These are phyloP conservation scores for Falcunculus frontatus DNA, from an alignment of 2,113 vertebrate species.

Conservation along the genomic window DNA sequence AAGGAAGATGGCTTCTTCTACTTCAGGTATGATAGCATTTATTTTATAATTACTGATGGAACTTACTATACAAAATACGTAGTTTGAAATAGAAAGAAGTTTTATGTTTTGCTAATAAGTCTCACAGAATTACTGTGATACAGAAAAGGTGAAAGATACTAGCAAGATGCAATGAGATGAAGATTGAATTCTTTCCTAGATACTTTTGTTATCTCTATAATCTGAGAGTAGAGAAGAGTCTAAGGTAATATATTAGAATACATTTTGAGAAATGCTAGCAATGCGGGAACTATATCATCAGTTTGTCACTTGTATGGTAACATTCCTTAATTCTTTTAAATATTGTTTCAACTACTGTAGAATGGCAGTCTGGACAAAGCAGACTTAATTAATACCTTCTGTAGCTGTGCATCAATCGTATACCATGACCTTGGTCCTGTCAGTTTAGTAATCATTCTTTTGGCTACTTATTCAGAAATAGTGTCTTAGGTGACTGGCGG, in stretches of 20 bases:
- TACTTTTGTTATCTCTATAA: background rate
- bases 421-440: background rate
- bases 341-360: background rate
- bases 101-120: background rate
- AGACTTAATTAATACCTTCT: background rate
- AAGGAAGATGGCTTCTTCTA: slow-evolving; percentile 82
- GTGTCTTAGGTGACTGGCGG: background rate
- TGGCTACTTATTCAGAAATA: background rate
- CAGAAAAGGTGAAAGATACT: background rate
- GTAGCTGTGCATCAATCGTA: background rate
- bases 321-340: background rate
- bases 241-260: background rate
- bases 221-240: background rate
- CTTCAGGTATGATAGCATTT: slow-evolving; percentile 82
- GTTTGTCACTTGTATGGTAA: background rate
- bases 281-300: background rate
- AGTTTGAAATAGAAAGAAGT: background rate
- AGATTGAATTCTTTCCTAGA: background rate
- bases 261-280: background rate
- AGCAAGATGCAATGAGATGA: background rate
- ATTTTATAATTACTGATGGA: background rate
- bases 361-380: background rate
- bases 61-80: background rate
- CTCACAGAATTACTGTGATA: background rate
- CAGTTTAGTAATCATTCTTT: background rate